These are phyloP conservation scores for Bombus affinis DNA, from an alignment of 1,140 invertebrate genomes.

Conservation along the genomic window DNA sequence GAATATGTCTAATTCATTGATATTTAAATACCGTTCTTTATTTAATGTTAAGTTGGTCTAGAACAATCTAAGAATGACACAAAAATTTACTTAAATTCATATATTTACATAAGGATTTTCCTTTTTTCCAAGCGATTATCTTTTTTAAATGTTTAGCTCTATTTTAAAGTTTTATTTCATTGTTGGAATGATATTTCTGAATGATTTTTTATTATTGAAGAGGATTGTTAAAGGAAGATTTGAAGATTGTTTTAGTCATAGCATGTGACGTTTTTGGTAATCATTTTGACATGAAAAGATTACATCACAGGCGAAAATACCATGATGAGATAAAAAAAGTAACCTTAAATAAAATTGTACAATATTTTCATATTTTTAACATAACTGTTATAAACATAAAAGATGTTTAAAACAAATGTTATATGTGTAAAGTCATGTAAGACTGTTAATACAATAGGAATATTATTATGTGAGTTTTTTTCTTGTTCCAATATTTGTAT, in stretches of 20 bases:
- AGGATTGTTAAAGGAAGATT: background rate
- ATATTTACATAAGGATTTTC: background rate
- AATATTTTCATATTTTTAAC: background rate
- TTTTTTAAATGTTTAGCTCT: background rate
- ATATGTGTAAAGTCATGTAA: background rate
- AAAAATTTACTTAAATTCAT: background rate
- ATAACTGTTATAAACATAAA: background rate
- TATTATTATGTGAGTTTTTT: constrained; percentile 9
- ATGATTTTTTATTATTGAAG: background rate
- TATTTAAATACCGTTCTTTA: background rate
- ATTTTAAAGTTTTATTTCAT: background rate
- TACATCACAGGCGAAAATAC: background rate
- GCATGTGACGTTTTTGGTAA: background rate
- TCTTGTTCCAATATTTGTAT: background rate
- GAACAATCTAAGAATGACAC: background rate
- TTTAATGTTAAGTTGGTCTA: background rate
- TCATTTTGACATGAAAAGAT: background rate
- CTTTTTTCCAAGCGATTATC: background rate
- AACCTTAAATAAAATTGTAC: background rate
- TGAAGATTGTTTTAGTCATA: background rate
- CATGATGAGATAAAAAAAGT: background rate
- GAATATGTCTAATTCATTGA: too few relatives aligned
- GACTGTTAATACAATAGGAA: background rate
- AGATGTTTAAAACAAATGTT: constrained; percentile 1
- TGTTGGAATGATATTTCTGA: background rate